These are phyloP conservation scores for Aplysia californica DNA, from an alignment of 1,140 invertebrate genomes.

Conservation along the genomic window DNA sequence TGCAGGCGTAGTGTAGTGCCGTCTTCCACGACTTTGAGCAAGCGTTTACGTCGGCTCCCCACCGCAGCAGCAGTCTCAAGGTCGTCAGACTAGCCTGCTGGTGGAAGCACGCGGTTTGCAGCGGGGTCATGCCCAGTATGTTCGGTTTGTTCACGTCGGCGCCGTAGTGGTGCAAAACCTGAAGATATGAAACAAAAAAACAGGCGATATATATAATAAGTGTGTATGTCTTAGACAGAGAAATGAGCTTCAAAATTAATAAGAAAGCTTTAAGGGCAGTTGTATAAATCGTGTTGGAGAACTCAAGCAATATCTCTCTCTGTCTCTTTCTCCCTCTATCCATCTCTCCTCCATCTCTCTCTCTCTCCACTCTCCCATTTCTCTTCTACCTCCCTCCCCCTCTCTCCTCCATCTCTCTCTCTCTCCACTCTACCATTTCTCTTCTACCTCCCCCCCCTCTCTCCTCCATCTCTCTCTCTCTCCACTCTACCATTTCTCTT, in stretches of 20 bases:
- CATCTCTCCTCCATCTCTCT: not conserved
- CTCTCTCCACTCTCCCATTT: not conserved
- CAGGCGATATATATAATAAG: not conserved
- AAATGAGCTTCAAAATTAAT: not conserved
- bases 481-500: not conserved
- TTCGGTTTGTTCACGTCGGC: conserved; percentile 24
- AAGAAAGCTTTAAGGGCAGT: not conserved
- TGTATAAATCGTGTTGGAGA: not conserved
- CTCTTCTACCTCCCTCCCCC: too few relatives aligned
- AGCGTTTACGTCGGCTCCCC: conserved; percentile 25
- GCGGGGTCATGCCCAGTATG: conserved; percentile 16
- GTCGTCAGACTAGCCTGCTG: not conserved
- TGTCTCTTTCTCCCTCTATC: not conserved
- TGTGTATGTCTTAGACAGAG: not conserved
- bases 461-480: not conserved
- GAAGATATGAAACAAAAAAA: not conserved
- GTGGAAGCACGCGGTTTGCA: conserved; percentile 26
- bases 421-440: too few relatives aligned
- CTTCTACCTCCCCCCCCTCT: not conserved
- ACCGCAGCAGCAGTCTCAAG: conserved; percentile 12
- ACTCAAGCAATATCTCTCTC: not conserved
- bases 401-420: too few relatives aligned
- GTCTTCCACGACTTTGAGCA: not conserved
- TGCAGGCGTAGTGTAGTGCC: conserved; percentile 26
- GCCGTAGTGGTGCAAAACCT: conserved; percentile 26